These are phyloP conservation scores for Thamnophis elegans DNA, from an alignment of 2,797 vertebrate species.

Conservation along the genomic window DNA sequence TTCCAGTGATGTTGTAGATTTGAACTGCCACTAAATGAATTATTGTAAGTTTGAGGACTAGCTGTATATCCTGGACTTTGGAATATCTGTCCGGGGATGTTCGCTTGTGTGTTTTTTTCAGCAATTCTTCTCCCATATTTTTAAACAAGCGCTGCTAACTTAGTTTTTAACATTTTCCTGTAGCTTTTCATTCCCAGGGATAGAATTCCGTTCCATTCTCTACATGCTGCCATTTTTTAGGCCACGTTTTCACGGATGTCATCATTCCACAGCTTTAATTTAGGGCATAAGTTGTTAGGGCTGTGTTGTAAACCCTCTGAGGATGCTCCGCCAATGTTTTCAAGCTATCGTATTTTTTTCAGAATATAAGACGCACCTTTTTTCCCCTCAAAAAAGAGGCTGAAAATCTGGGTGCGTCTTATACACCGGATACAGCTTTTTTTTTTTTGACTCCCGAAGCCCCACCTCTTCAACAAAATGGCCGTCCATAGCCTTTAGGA, in stretches of 20 bases:
- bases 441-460: no score
- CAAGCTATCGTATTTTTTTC: not conserved
- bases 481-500: no score
- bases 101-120: not conserved
- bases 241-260: not conserved
- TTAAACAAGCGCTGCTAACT: not conserved
- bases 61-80: not conserved
- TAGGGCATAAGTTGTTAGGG: not conserved
- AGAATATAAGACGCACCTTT: no score
- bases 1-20: no score
- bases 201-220: not conserved
- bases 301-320: not conserved
- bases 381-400: no score
- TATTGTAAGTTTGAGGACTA: no score
- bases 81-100: not conserved
- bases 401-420: no score
- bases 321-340: not conserved
- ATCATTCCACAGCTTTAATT: not conserved
- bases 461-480: no score
- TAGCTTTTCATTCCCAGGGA: not conserved
- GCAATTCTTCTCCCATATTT: not conserved
- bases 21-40: no score
- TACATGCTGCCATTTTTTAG: not conserved
- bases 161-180: not conserved
- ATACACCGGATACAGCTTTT: no score